phyloP scores from a whole-genome alignment of 1,140 invertebrate species.

The Aphelenchoides besseyi region DNA sequence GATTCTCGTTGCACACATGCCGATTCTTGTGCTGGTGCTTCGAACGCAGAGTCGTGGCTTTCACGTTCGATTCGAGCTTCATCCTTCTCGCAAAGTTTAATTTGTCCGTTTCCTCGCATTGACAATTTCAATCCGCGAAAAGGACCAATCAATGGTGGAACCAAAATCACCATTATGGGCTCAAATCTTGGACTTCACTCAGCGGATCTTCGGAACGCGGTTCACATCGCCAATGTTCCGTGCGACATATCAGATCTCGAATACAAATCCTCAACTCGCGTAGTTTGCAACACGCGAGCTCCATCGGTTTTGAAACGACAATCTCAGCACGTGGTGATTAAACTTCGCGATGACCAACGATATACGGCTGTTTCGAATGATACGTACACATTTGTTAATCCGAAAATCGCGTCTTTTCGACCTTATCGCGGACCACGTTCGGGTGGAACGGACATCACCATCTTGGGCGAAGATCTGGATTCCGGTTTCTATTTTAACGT shows the following conservation, averaged over 20 bases:
- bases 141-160: constrained; percentile 91
- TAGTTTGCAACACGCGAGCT: constrained; percentile 57
- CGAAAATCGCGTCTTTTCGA: constrained; percentile 67
- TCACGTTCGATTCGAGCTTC: constrained; percentile 9
- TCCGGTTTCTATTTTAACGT: constrained; percentile 84
- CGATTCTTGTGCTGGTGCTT: constrained; percentile 28
- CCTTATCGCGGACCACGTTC: constrained; percentile 83
- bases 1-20: constrained; percentile 35
- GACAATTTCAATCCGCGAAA: constrained; percentile 78
- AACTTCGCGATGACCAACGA: constrained; percentile 42
- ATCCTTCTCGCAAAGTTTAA: neutral
- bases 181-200: constrained; percentile 86
- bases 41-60: neutral
- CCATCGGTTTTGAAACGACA: constrained; percentile 53
- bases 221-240: constrained; percentile 81
- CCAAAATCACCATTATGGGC: constrained; percentile 85
- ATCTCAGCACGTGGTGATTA: constrained; percentile 40
- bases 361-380: constrained; percentile 52
- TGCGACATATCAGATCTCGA: constrained; percentile 75
- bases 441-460: constrained; percentile 85
- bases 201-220: constrained; percentile 83
- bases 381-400: constrained; percentile 55
- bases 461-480: constrained; percentile 85
- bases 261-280: constrained; percentile 48
- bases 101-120: constrained; percentile 57